Conservation (phyloP, 2,113 vertebrate species). For the Ameiurus melas region DNA sequence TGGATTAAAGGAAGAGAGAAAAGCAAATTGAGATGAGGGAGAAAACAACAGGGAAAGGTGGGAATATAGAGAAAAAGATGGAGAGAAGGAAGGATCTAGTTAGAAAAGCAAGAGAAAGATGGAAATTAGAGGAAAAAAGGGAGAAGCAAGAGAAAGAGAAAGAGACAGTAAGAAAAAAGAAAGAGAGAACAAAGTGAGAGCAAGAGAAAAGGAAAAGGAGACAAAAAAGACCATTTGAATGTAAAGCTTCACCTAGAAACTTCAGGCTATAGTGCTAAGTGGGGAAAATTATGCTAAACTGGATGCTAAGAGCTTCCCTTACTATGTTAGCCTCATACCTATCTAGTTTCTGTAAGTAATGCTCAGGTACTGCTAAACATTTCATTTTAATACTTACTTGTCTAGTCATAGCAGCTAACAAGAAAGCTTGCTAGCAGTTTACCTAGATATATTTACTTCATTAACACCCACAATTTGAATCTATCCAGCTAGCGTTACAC, state of each 20-base stretch:
- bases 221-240: neutral
- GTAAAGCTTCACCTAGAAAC: neutral
- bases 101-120: neutral
- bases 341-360: neutral
- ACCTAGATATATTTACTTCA: neutral
- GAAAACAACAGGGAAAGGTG: neutral
- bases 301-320: neutral
- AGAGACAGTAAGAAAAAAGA: neutral
- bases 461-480: neutral
- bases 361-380: neutral
- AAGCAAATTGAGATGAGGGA: neutral
- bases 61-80: neutral
- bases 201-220: neutral
- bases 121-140: neutral
- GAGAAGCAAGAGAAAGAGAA: neutral
- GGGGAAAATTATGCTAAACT: neutral
- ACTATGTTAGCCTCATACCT: neutral
- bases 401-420: neutral
- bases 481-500: neutral
- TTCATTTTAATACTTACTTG: neutral
- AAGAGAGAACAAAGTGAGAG: neutral
- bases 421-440: neutral
- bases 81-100: neutral
- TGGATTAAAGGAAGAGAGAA: neutral
- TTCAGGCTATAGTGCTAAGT: neutral